These are phyloP conservation scores for Heterodera carotae DNA, from an alignment of 1,140 invertebrate genomes.

Conservation along the genomic window DNA sequence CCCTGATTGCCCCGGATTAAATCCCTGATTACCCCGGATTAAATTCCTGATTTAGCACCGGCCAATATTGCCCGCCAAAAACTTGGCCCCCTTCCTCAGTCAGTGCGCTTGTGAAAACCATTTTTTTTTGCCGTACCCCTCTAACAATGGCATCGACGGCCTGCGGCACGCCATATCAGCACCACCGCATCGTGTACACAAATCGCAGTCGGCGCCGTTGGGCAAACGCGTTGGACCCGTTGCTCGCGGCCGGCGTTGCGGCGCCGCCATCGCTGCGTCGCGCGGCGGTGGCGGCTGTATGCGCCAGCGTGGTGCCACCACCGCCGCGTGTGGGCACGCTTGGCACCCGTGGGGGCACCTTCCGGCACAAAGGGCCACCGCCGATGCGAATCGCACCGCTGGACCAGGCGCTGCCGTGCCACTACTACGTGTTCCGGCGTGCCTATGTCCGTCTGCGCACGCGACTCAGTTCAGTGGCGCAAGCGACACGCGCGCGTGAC, in stretches of 20 bases:
- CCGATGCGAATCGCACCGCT: slow-evolving; percentile 23
- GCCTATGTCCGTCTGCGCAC: neutral
- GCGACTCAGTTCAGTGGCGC: neutral
- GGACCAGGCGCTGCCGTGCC: slow-evolving; percentile 12
- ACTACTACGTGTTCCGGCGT: slow-evolving; percentile 35
- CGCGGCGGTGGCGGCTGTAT: neutral
- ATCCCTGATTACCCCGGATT: no score
- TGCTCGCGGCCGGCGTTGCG: neutral
- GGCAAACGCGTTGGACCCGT: slow-evolving; percentile 9
- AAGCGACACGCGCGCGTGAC: neutral
- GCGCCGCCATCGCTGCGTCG: slow-evolving; percentile 8
- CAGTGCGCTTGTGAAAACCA: no score
- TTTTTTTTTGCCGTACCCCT: neutral
- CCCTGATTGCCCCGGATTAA: no score
- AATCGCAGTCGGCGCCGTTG: slow-evolving; percentile 3
- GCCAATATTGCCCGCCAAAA: no score
- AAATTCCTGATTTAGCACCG: no score
- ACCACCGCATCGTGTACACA: neutral
- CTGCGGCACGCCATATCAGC: neutral
- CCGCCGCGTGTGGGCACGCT: neutral
- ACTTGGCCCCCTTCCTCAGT: no score
- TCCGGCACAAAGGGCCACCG: neutral
- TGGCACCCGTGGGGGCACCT: neutral
- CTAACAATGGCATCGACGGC: neutral
- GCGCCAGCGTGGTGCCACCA: no score